phyloP scores from a whole-genome alignment of 2,113 vertebrate genomes.

The Xiphophorus maculatus region DNA sequence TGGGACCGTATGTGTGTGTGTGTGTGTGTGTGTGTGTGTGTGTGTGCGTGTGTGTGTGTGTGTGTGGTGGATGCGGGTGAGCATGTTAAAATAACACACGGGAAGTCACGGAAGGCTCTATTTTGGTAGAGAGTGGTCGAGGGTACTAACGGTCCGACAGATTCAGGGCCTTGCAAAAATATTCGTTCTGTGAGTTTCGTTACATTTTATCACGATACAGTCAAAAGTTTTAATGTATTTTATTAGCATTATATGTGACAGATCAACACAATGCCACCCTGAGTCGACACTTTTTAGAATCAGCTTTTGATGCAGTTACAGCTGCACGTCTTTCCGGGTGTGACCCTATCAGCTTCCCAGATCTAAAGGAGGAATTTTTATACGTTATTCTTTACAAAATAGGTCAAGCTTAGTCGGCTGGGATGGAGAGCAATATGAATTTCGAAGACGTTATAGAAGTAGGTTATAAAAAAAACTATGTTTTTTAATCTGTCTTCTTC shows the following conservation, averaged over 20 bases:
- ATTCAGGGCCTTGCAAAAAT: not conserved
- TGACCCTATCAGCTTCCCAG: too few species aligned
- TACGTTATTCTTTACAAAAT: too few species aligned
- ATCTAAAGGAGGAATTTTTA: too few species aligned
- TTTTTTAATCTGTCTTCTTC: too few species aligned
- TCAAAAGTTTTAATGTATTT: not conserved
- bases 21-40: not conserved
- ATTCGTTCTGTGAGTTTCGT: not conserved
- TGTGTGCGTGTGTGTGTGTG: conserved; percentile 4
- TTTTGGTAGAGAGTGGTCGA: conserved; percentile 28
- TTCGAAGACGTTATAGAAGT: too few species aligned
- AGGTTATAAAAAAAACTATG: too few species aligned
- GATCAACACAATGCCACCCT: too few species aligned
- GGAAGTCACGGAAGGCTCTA: conserved; percentile 8
- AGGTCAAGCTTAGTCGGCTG: too few species aligned
- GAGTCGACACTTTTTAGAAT: not conserved
- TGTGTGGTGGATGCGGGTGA: conserved; percentile 26
- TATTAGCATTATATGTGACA: not conserved
- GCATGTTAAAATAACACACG: conserved; percentile 10
- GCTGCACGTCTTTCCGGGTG: too few species aligned
- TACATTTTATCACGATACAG: not conserved
- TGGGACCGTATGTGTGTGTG: conserved; percentile 49
- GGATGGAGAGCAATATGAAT: too few species aligned
- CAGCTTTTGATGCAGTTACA: not conserved
- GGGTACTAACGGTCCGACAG: not conserved